These are phyloP conservation scores for Dyspetes luteomarginatus DNA, from an alignment of 2,888 invertebrate species.

Conservation along the genomic window DNA sequence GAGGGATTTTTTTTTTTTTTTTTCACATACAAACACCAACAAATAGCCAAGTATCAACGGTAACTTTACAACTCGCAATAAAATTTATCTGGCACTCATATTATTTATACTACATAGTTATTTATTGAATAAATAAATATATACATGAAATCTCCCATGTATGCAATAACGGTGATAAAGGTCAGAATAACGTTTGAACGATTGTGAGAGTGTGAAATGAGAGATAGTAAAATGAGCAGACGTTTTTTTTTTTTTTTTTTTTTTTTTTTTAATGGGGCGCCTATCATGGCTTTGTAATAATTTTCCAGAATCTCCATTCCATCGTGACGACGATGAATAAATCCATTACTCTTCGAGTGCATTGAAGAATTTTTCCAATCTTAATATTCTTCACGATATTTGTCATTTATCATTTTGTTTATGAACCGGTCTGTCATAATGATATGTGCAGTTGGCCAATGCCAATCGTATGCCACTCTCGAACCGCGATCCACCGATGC, in stretches of 20 bases:
- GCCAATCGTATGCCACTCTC: slow-evolving; percentile 14
- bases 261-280: not conserved
- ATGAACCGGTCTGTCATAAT: slow-evolving; percentile 26
- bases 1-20: not conserved
- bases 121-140: slow-evolving; percentile 33
- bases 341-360: slow-evolving; percentile 5
- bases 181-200: slow-evolving; percentile 29
- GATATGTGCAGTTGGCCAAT: slow-evolving; percentile 27
- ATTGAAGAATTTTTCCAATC: slow-evolving; percentile 9
- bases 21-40: not conserved
- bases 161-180: slow-evolving; percentile 25
- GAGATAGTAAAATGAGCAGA: not conserved
- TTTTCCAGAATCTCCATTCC: slow-evolving; percentile 19
- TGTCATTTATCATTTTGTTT: slow-evolving; percentile 46
- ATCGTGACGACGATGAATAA: slow-evolving; percentile 29
- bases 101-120: slow-evolving; percentile 22
- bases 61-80: slow-evolving; percentile 11
- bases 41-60: not conserved
- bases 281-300: slow-evolving; percentile 12
- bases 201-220: not conserved
- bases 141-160: slow-evolving; percentile 11
- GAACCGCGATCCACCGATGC: not conserved
- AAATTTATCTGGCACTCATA: slow-evolving; percentile 41
- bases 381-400: slow-evolving; percentile 19
- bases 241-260: not conserved